Base-by-base conservation (phyloP, 1,140 invertebrate genomes). In the Oryctes rhinoceros region DNA sequence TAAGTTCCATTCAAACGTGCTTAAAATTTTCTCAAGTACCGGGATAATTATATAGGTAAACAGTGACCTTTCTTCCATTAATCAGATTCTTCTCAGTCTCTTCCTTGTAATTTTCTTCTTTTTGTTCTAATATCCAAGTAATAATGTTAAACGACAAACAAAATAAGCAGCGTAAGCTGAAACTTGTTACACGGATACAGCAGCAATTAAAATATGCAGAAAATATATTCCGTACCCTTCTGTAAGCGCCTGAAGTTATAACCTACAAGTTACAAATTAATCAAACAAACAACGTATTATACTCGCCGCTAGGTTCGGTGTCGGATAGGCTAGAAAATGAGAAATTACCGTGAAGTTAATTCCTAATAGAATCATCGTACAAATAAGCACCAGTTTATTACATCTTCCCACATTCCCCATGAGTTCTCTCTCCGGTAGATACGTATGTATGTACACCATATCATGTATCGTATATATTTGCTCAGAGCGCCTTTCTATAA, bases 321-420 rank as follows among this genome's bases (percentile, higher is more conserved):
- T 24, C 62, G 4, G 24, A 30, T 35, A 71, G 24, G 24, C 24
- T 37, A 71, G 24, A 67, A 67, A 67, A 67, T 67, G 65, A 67
- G 65, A 71, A 71, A 71, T 37, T 30, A 4, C 18, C 7, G 7
- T 71, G 9, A 71, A 71, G 65, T 71, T 71, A 71, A 71, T 71
- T 37, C 65, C 18, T 24, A 71, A 67, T 67, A 71, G 65, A 71
- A 71, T 35, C 9, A 7, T 71, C 65, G 18, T 20, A 71, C 65
- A 71, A 71, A 71, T 37, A 71, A 71, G 35, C 65, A 24, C 65
- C 24, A 37, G 35, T 71, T 35, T 71, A 71, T 71, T 37, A 71
- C 11, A 71, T 71, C 65, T 20, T 71, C 65, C 65, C 65, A 71
- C 65, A 71, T 35, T 20, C 24, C 7, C 5, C 24, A 71, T 24